A percentile compares a stretch with the other conserved stretches of the same genome.
Conservation (phyloP, 2,797 vertebrate species). For the Neoniphon sammara region DNA sequence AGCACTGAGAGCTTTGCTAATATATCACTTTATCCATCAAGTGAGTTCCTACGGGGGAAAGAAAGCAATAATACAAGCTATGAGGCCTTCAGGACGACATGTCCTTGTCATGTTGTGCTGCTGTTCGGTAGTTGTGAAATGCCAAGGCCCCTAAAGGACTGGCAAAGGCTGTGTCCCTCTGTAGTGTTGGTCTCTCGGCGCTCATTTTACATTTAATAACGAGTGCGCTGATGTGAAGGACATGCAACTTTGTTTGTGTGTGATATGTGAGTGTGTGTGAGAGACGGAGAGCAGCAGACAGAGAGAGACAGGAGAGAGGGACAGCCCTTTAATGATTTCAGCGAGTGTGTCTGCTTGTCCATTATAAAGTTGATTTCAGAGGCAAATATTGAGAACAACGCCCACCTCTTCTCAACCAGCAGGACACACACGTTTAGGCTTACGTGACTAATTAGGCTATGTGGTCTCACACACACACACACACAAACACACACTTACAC, state of each 20-base stretch:
- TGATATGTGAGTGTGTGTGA: conserved; percentile 27
- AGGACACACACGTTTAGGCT: neutral
- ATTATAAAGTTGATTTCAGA: conserved; percentile 34
- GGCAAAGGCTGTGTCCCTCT: conserved; percentile 38
- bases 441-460: neutral
- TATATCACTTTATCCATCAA: conserved; percentile 18
- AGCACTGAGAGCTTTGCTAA: conserved; percentile 26
- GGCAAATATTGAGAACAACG: conserved; percentile 10
- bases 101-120: conserved; percentile 66
- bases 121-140: conserved; percentile 62
- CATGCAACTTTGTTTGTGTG: conserved; percentile 50
- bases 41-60: conserved; percentile 36
- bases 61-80: conserved; percentile 41
- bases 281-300: neutral
- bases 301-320: conserved; percentile 29
- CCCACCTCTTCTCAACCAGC: neutral
- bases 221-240: conserved; percentile 51
- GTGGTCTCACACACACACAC: conserved; percentile 6
- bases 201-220: conserved; percentile 68
- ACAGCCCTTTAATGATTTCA: conserved; percentile 41
- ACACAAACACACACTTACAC: neutral
- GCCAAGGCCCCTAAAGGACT: conserved; percentile 62
- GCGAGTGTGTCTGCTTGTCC: conserved; percentile 26
- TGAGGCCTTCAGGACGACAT: conserved; percentile 51
- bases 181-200: conserved; percentile 51